These are phyloP conservation scores for Drepana falcataria DNA, from an alignment of 2,888 invertebrate genomes.

Conservation along the genomic window DNA sequence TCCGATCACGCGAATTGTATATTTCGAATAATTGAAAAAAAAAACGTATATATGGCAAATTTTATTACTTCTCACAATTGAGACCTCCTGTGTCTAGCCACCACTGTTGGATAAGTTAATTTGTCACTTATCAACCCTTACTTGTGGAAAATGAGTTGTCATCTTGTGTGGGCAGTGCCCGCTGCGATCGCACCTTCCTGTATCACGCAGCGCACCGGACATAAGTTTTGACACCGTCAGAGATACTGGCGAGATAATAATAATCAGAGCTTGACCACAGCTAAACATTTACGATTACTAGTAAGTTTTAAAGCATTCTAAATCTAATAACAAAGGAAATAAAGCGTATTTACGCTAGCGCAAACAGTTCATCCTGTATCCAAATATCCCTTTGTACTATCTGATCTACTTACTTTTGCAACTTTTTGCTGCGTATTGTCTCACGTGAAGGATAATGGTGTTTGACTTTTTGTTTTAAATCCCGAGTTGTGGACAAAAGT, in stretches of 20 bases:
- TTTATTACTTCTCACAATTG: slow-evolving; percentile 44
- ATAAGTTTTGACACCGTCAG: slow-evolving; percentile 72
- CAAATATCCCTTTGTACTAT: slow-evolving; percentile 65
- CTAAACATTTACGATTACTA: slow-evolving; percentile 9
- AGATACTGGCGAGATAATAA: slow-evolving; percentile 65
- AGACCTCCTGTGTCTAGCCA: slow-evolving; percentile 56
- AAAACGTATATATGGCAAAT: slow-evolving; percentile 32
- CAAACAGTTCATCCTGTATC: slow-evolving; percentile 37
- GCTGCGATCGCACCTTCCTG: slow-evolving; percentile 66
- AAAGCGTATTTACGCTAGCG: slow-evolving; percentile 4
- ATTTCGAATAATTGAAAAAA: slow-evolving; percentile 17
- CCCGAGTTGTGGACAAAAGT: slow-evolving; percentile 39
- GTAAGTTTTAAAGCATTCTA: neutral
- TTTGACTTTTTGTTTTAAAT: slow-evolving; percentile 67
- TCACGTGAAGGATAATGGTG: slow-evolving; percentile 48
- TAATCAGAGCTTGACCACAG: slow-evolving; percentile 71
- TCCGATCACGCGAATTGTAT: slow-evolving; percentile 56
- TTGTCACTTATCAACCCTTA: slow-evolving; percentile 62
- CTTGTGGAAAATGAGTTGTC: slow-evolving; percentile 60
- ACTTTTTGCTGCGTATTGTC: slow-evolving; percentile 65
- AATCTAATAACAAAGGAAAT: slow-evolving; percentile 14
- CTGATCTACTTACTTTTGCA: slow-evolving; percentile 65
- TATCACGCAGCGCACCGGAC: slow-evolving; percentile 69
- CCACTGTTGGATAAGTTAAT: slow-evolving; percentile 45
- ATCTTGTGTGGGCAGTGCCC: slow-evolving; percentile 67